Percentiles rank a stretch among this genome's conserved stretches.
Conservation (phyloP, 2,113 vertebrate species). For the Beaufortia kweichowensis region DNA sequence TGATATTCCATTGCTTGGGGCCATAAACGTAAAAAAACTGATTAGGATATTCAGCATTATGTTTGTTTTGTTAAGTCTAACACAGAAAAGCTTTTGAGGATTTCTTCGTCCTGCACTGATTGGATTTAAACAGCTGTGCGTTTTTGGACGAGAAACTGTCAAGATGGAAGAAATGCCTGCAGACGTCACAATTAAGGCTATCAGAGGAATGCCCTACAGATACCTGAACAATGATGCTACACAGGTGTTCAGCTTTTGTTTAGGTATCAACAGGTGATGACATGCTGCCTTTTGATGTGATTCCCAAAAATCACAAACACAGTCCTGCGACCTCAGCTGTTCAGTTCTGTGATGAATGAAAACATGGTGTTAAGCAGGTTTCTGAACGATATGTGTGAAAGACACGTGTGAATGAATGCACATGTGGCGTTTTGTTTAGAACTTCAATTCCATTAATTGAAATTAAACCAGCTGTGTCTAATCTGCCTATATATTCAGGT, state of each 20-base stretch:
- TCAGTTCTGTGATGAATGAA: background rate
- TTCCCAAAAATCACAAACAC: background rate
- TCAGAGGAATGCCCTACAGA: background rate
- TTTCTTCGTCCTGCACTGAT: conserved; percentile 58
- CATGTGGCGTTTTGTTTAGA: background rate
- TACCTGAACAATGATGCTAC: background rate
- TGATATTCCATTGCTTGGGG: conserved; percentile 64
- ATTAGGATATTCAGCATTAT: conserved; percentile 68
- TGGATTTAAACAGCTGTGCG: conserved; percentile 69
- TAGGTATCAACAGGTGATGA: background rate
- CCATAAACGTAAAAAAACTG: conserved; percentile 61
- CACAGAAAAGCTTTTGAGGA: conserved; percentile 74
- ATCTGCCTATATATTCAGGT: no score
- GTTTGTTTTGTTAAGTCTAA: conserved; percentile 70
- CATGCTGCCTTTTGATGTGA: background rate
- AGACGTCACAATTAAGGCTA: conserved; percentile 69
- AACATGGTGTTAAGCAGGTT: conserved; percentile 2
- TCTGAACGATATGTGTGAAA: background rate
- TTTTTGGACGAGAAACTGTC: conserved; percentile 63
- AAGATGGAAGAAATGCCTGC: conserved; percentile 64
- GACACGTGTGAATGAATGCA: background rate
- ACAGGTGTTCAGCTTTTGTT: conserved; percentile 16
- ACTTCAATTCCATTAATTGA: background rate
- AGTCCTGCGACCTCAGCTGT: background rate
- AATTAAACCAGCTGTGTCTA: background rate